Evolutionary conservation across 2,113 vertebrate species (phyloP).

Genomic region (Mesocricetus auratus): DNA sequence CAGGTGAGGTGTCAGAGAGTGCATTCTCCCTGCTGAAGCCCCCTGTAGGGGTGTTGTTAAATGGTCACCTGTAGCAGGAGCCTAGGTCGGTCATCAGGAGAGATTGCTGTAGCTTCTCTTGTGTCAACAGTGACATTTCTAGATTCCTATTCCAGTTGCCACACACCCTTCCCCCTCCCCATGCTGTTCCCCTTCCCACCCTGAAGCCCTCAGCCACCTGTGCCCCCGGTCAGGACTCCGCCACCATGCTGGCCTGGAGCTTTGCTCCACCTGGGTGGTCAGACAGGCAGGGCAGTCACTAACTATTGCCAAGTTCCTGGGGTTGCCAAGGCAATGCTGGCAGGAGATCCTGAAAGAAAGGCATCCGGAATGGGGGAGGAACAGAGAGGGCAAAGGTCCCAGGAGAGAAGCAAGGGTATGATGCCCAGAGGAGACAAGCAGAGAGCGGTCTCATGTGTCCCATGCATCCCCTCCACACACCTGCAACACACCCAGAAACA

Average conservation of each 20-base stretch:
- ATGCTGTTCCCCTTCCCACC: accelerated
- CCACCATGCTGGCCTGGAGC: not conserved
- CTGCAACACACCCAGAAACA: not conserved
- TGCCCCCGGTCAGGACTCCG: not conserved
- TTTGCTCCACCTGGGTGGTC: not conserved
- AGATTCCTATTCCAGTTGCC: not conserved
- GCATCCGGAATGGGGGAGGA: no score
- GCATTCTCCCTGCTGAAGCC: not conserved
- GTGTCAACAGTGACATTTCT: not conserved
- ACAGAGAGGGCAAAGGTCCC: not conserved
- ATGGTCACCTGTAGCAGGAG: not conserved
- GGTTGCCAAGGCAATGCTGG: not conserved
- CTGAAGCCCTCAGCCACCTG: not conserved
- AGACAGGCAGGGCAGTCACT: not conserved
- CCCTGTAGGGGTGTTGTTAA: not conserved
- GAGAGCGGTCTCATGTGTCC: no score
- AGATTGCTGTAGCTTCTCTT: not conserved
- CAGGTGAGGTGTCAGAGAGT: not conserved
- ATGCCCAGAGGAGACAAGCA: not conserved
- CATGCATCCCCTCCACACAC: not conserved
- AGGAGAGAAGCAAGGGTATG: not conserved
- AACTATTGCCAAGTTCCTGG: not conserved
- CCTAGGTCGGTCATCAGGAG: not conserved
- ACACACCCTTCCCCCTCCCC: not conserved
- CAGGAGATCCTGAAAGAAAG: not conserved